Evolutionary conservation across 2,888 invertebrate genomes (phyloP).

Genomic region (Trachelus stipa): DNA sequence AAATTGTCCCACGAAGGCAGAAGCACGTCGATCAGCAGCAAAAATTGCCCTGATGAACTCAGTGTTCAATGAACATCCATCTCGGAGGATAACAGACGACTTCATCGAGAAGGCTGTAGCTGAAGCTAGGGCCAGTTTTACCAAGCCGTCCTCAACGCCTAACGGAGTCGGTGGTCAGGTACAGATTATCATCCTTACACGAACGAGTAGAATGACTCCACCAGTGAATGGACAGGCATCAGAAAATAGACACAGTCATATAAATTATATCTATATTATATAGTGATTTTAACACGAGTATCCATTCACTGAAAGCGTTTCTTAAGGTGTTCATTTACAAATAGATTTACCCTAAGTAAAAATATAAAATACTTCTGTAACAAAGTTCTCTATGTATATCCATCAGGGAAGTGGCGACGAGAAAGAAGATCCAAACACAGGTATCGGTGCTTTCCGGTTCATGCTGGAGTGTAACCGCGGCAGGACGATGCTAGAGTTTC

Average conservation of each 20-base stretch:
- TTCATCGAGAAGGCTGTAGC: slow-evolving; percentile 94
- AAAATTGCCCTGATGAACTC: slow-evolving; percentile 98
- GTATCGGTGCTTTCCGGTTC: slow-evolving; percentile 76
- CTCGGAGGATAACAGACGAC: slow-evolving; percentile 90
- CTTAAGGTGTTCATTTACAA: no score
- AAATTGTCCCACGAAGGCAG: slow-evolving; percentile 95
- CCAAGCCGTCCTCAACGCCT: slow-evolving; percentile 54
- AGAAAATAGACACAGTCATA: no score
- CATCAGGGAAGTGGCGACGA: slow-evolving; percentile 71
- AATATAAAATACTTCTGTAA: not conserved
- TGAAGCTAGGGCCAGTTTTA: slow-evolving; percentile 84
- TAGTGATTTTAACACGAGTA: no score
- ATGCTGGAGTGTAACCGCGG: slow-evolving; percentile 76
- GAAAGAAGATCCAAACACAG: slow-evolving; percentile 76
- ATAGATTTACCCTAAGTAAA: not conserved
- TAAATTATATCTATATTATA: no score
- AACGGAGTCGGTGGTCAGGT: slow-evolving; percentile 51
- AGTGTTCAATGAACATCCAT: slow-evolving; percentile 96
- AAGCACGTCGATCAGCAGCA: slow-evolving; percentile 92
- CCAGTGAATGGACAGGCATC: no score
- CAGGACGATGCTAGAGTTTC: slow-evolving; percentile 95
- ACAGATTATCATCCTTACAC: slow-evolving; percentile 25
- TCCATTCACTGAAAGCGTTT: no score
- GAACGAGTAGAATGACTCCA: not conserved
- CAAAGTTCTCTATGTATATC: not conserved